Evolutionary conservation across 2,113 vertebrate genomes (phyloP).

Genomic region (Syngnathoides biaculeatus): DNA sequence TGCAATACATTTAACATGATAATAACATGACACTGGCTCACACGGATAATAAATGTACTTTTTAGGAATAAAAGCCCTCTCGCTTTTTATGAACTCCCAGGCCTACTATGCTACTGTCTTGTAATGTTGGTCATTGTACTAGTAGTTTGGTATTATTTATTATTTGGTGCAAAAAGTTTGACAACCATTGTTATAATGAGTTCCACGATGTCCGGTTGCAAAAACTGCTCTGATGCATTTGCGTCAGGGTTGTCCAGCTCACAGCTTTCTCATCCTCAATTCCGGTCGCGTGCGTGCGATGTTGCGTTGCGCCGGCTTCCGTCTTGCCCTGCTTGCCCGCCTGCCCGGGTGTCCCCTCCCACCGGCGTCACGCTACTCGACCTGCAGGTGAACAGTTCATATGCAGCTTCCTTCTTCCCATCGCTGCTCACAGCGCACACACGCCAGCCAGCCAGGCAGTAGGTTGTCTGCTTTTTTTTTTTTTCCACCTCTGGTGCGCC

Average conservation of each 20-base stretch:
- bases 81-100: too few species aligned
- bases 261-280: not conserved
- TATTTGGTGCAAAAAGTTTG: not conserved
- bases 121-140: too few species aligned
- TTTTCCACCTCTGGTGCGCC: not conserved
- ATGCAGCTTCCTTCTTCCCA: not conserved
- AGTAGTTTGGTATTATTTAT: too few species aligned
- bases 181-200: not conserved
- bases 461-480: too few species aligned
- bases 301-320: not conserved
- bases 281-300: not conserved
- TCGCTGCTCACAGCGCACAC: not conserved
- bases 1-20: too few species aligned
- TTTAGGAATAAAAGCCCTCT: too few species aligned
- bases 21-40: too few species aligned
- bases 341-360: conserved; percentile 31
- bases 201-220: not conserved
- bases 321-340: conserved; percentile 13
- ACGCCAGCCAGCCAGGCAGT: not conserved
- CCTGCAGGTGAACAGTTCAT: conserved; percentile 46
- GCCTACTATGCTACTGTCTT: too few species aligned
- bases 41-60: too few species aligned
- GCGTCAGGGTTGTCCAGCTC: not conserved
- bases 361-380: conserved; percentile 28
- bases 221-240: not conserved